Conservation (phyloP, 2,888 invertebrate genomes). For the Synanthedon myopaeformis region DNA sequence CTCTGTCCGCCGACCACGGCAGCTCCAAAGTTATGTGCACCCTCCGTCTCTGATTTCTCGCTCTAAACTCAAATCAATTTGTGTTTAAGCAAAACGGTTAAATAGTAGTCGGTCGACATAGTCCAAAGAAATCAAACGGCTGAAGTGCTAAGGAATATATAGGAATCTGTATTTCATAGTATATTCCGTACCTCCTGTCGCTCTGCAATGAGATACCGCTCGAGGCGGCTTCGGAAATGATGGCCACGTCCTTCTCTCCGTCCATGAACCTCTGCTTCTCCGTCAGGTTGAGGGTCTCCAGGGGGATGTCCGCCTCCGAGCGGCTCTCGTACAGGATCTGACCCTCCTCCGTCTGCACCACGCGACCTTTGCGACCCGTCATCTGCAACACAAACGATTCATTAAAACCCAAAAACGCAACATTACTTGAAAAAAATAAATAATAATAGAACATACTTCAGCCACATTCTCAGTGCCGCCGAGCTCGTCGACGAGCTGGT, state of each 20-base stretch:
- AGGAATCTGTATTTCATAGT: no score
- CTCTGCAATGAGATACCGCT: slow-evolving; percentile 98
- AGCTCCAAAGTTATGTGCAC: slow-evolving; percentile 98
- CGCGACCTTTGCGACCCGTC: slow-evolving; percentile 96
- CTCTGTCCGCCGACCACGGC: slow-evolving; percentile 99
- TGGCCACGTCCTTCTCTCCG: slow-evolving; percentile 97
- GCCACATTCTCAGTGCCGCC: slow-evolving; percentile 98
- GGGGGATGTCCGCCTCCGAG: slow-evolving; percentile 93
- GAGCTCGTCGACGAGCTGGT: slow-evolving; percentile 97
- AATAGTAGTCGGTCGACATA: no score
- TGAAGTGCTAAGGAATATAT: no score
- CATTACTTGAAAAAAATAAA: no score
- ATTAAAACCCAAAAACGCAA: no score
- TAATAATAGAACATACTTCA: slow-evolving; percentile 68
- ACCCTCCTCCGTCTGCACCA: slow-evolving; percentile 94
- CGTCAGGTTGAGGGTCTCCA: slow-evolving; percentile 96
- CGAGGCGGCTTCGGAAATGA: slow-evolving; percentile 99
- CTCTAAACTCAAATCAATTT: slow-evolving; percentile 59
- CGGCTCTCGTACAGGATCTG: slow-evolving; percentile 94
- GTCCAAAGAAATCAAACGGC: no score
- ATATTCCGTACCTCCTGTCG: slow-evolving; percentile 80
- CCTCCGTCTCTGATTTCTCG: slow-evolving; percentile 90
- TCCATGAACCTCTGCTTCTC: slow-evolving; percentile 96
- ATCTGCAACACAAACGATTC: slow-evolving; percentile 67
- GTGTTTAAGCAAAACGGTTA: no score